A percentile compares a stretch with the other conserved stretches of the same genome.
Evolutionary conservation across 1,140 invertebrate genomes (phyloP).

Genomic region (Lasioglossum baleicum): DNA sequence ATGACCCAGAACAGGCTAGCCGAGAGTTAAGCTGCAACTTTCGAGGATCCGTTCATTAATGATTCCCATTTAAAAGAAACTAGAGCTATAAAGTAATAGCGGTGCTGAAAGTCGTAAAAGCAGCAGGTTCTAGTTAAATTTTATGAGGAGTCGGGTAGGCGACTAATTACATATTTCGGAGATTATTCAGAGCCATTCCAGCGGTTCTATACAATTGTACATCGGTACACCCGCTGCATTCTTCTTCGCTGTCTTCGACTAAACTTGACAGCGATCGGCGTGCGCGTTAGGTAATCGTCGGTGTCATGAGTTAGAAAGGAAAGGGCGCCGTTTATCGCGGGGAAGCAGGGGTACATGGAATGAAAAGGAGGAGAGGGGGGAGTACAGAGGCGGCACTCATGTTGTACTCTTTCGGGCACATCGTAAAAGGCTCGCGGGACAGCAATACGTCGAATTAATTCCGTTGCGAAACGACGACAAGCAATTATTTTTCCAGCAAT

Average conservation of each 20-base stretch:
- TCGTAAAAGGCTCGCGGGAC: conserved; percentile 31
- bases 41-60: no score
- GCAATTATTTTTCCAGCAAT: no score
- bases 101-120: neutral
- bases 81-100: neutral
- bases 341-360: no score
- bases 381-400: neutral
- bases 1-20: no score
- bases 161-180: neutral
- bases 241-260: conserved; percentile 8
- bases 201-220: neutral
- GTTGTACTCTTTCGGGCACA: conserved; percentile 1
- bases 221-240: neutral
- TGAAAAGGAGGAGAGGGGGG: no score
- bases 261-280: conserved; percentile 2
- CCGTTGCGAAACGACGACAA: conserved; percentile 16
- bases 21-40: no score
- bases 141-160: neutral
- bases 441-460: conserved; percentile 27
- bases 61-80: neutral
- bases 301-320: neutral
- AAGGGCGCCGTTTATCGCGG: conserved; percentile 10
- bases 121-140: neutral
- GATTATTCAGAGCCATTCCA: neutral
- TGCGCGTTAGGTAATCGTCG: conserved; percentile 1